Percentiles rank a stretch among this genome's conserved stretches.
Conservation (phyloP, 2,797 vertebrate genomes). For the Siniperca obscura region DNA sequence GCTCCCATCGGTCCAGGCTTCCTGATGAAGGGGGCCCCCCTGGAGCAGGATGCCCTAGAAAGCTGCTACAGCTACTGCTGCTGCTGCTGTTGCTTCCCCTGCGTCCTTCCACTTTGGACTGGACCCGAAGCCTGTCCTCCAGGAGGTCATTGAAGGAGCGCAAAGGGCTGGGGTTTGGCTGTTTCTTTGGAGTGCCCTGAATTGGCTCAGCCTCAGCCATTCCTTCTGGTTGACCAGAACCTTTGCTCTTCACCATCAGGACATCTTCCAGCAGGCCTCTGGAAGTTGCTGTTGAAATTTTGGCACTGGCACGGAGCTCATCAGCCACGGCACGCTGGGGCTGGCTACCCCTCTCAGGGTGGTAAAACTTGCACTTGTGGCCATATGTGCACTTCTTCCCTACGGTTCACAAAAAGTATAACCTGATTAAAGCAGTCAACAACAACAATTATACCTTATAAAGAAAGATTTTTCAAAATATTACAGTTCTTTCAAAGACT, state of each 20-base stretch:
- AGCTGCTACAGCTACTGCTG: slow-evolving; percentile 63
- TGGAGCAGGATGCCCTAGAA: slow-evolving; percentile 75
- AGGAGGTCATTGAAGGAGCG: slow-evolving; percentile 87
- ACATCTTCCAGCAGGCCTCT: slow-evolving; percentile 88
- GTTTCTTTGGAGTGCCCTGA: slow-evolving; percentile 89
- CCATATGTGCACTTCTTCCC: slow-evolving; percentile 99
- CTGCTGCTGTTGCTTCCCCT: slow-evolving; percentile 69
- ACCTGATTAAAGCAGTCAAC: not conserved
- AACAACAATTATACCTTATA: not conserved
- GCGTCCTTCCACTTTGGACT: slow-evolving; percentile 89
- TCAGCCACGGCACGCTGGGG: slow-evolving; percentile 96
- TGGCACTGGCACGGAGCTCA: slow-evolving; percentile 96
- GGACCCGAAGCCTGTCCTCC: slow-evolving; percentile 90
- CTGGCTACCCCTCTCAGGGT: slow-evolving; percentile 95
- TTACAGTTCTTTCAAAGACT: not conserved
- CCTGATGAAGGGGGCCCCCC: slow-evolving; percentile 82
- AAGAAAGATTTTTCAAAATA: not conserved
- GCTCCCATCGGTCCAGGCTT: slow-evolving; percentile 88
- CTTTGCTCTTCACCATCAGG: slow-evolving; percentile 90
- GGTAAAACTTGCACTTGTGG: slow-evolving; percentile 99
- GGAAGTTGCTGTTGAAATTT: slow-evolving; percentile 85
- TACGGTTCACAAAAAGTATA: too few relatives aligned
- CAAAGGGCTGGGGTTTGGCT: slow-evolving; percentile 86
- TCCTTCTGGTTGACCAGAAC: slow-evolving; percentile 76
- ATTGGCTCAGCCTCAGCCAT: slow-evolving; percentile 76